Evolutionary conservation across 2,797 vertebrate species (phyloP), one percentile per base, ranked within the genome.

Genomic region (Perodicticus potto): DNA sequence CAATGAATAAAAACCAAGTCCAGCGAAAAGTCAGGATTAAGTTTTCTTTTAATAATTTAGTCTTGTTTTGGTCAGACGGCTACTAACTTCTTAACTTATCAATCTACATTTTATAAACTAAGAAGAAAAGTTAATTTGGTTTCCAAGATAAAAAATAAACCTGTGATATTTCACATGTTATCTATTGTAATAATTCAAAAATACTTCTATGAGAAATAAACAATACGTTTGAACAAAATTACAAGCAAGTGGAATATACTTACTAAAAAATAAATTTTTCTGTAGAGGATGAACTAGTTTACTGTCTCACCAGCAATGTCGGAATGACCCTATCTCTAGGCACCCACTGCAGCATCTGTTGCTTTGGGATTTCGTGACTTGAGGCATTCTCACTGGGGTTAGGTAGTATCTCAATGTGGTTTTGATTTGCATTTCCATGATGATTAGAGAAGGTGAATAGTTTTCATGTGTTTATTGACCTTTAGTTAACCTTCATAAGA

Each of bases 71-170:
- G 3, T 74, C 20, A 82, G 34, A 67, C 95, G 78, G 70, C 37
- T 93, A 3, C 73, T 80, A 37, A 27, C 34, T 76, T 32, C 80
- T 85, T 34, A 37, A 72, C 25, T 27, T 1, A 27, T 53, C 77
- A 93, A 91, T 61, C 53, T 77, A 49, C 8, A 40, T 61, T 55
- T 70, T 59, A 86, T 84, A 76, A 97, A 27, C 20, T 61, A 91
- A 94, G 5, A 16, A 95, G 69, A n/a, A 95, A 78, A 37, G 43
- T 65, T 89, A 95, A n/a, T 6, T 45, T 89, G 32, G 81, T 87
- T 95, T 89, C 45, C 23, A 80, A 97, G 32, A 0, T 23, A 0
- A n/a, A n/a, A 3, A 43, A 45, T 81, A 82, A 93, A 80, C 57
- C 72, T n/a, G 3, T 37, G 86, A 37, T 74, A 96, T 27, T 84